These are phyloP conservation scores for Fratercula arctica DNA, from an alignment of 2,797 vertebrate genomes.

Conservation along the genomic window DNA sequence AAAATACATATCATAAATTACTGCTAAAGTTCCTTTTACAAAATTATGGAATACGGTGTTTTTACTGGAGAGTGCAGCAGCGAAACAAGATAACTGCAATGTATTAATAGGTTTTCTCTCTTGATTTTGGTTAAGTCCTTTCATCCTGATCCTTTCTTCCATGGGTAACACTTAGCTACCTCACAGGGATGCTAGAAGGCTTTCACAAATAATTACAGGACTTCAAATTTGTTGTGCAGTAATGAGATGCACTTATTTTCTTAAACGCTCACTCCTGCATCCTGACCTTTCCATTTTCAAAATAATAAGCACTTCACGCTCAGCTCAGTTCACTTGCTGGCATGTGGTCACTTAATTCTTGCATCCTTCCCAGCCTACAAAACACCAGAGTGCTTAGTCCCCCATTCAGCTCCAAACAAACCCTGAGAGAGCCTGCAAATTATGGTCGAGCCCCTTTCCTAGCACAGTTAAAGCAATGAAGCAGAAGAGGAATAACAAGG, in stretches of 20 bases:
- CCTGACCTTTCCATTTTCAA: constrained; percentile 42
- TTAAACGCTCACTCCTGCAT: constrained; percentile 5
- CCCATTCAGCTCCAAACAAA: not conserved
- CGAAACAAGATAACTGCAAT: not conserved
- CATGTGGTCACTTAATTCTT: constrained; percentile 10
- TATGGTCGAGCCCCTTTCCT: not conserved
- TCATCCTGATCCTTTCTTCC: not conserved
- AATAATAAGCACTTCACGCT: constrained; percentile 45
- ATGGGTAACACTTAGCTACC: not conserved
- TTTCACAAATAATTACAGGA: constrained; percentile 54
- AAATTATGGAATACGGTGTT: not conserved
- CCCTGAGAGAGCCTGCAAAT: not conserved
- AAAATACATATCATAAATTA: not conserved
- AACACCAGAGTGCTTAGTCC: not conserved
- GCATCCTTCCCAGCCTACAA: not conserved
- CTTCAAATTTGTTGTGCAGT: constrained; percentile 34
- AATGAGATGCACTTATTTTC: constrained; percentile 37
- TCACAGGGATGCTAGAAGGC: constrained; percentile 36
- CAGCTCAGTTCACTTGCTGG: constrained; percentile 19
- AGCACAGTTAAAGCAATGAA: not conserved
- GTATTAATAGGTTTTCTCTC: not conserved
- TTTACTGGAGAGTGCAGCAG: not conserved
- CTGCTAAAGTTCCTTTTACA: not conserved
- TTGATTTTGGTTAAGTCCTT: constrained; percentile 8
- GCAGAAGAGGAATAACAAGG: not conserved